Evolutionary conservation across 2,113 vertebrate species (phyloP), one percentile per base, ranked within the genome.

Genomic region (Conger conger): DNA sequence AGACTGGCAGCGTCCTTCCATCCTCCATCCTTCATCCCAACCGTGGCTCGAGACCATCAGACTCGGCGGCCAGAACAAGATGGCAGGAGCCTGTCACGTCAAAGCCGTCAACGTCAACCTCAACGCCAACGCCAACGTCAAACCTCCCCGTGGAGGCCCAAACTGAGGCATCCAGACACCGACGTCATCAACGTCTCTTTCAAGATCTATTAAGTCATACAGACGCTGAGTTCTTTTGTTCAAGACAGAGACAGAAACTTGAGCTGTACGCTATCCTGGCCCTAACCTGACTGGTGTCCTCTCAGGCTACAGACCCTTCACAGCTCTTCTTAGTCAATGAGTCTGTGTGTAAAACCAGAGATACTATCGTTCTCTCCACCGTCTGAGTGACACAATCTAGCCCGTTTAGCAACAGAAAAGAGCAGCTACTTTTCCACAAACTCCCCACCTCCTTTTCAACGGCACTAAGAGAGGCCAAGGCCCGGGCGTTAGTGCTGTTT

Each of bases 51-150:
- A 95, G 92, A 86, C 91, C 91, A 92, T 88, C 89, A 89, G 88
- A 83, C 82, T 17, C 53, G 78, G 88, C 91, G 91, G 54, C 2
- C 54, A 27, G 57, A 88, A 89, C 78, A 83, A 88, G 88, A 88
- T 91, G 90, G 92, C 93, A 92, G 90, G 82, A 76, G 3, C 85
- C 93, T 93, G 93, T 95, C 93, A 93, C 36, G 92, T 95, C 88
- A 60, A 84, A 90, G 87, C 79, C 87, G 82, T 94, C 92, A 91
- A 79, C 35, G 77, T 57, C 42, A 20, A 16, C 15, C 3, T 9
- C 54, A 20, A 23, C 3, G 18, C 27, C 8, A 7, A 5, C 27
- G 38, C 79, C 18, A 88, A 0, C 85, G 83, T 77, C 27, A 63
- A 82, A 84, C 86, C 81, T 83, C 81, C 54, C 68, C 45, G 3